A percentile compares a stretch with the other conserved stretches of the same genome.
Evolutionary conservation across 2,888 invertebrate genomes (phyloP).

Genomic region (Dryomyza anilis): DNA sequence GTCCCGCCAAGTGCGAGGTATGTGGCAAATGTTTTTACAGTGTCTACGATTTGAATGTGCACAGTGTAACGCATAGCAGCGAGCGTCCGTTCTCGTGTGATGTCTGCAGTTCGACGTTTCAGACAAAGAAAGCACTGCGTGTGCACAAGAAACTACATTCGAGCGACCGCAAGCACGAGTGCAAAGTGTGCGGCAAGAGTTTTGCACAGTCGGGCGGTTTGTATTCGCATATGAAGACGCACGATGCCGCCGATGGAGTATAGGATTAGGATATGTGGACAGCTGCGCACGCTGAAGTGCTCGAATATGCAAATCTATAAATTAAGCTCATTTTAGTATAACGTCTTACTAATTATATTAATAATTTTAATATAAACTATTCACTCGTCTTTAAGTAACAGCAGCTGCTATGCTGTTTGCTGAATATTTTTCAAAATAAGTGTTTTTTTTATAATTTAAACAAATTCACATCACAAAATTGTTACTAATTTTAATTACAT

Average conservation of each 20-base stretch:
- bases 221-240: conserved; percentile 54
- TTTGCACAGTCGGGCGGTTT: conserved; percentile 56
- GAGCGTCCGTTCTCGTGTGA: conserved; percentile 48
- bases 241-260: conserved; percentile 35
- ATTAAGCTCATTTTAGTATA: not conserved
- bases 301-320: not conserved
- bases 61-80: conserved; percentile 53
- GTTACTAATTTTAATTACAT: no score
- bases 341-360: no score
- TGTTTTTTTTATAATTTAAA: no score
- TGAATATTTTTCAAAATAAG: no score
- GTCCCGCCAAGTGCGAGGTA: conserved; percentile 51
- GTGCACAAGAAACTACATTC: conserved; percentile 54
- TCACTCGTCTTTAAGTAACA: no score
- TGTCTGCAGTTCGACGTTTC: conserved; percentile 52
- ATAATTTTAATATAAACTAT: no score
- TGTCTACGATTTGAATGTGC: conserved; percentile 54
- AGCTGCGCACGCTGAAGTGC: not conserved
- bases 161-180: conserved; percentile 50
- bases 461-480: no score
- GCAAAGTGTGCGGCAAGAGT: conserved; percentile 51
- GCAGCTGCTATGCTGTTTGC: no score
- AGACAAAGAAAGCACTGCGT: conserved; percentile 54
- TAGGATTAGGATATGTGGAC: no score
- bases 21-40: conserved; percentile 53